Evolutionary conservation across 2,888 invertebrate genomes (phyloP).

Genomic region (Yponomeuta malinellus): DNA sequence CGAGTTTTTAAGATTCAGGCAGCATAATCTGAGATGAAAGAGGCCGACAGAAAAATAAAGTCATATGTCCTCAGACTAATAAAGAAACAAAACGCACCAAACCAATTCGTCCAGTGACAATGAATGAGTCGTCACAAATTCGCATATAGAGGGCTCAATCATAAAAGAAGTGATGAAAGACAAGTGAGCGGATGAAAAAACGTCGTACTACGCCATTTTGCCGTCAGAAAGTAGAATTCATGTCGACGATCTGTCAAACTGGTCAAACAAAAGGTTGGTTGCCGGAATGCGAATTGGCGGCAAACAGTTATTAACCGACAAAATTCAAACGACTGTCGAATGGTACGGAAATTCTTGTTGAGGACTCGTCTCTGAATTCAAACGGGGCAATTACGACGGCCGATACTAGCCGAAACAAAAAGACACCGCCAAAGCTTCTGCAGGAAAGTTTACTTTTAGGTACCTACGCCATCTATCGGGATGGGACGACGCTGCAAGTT

Average conservation of each 20-base stretch:
- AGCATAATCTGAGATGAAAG: neutral
- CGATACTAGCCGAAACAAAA: conserved; percentile 62
- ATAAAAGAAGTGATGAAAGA: conserved; percentile 72
- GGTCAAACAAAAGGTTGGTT: conserved; percentile 56
- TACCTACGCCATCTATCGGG: conserved; percentile 52
- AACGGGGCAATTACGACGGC: conserved; percentile 35
- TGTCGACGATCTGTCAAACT: conserved; percentile 73
- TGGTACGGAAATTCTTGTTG: conserved; percentile 4
- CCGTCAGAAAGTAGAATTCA: conserved; percentile 66
- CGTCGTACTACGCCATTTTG: conserved; percentile 68
- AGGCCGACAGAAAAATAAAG: neutral
- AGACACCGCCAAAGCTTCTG: conserved; percentile 65
- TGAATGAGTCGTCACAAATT: conserved; percentile 52
- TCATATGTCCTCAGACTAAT: conserved; percentile 31
- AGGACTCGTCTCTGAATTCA: conserved; percentile 37
- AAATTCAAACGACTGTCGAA: conserved; percentile 41
- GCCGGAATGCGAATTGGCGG: conserved; percentile 39
- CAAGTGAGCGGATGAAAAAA: conserved; percentile 66
- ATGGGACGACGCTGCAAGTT: conserved; percentile 64
- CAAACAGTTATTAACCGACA: conserved; percentile 47
- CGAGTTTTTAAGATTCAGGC: neutral
- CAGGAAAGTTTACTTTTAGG: conserved; percentile 52
- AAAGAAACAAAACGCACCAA: conserved; percentile 49
- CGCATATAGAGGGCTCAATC: conserved; percentile 50
- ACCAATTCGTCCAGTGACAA: conserved; percentile 57